A percentile compares a stretch with the other conserved stretches of the same genome.
Conservation (phyloP, 1,140 invertebrate species). For the Melipona quadrifasciata region DNA sequence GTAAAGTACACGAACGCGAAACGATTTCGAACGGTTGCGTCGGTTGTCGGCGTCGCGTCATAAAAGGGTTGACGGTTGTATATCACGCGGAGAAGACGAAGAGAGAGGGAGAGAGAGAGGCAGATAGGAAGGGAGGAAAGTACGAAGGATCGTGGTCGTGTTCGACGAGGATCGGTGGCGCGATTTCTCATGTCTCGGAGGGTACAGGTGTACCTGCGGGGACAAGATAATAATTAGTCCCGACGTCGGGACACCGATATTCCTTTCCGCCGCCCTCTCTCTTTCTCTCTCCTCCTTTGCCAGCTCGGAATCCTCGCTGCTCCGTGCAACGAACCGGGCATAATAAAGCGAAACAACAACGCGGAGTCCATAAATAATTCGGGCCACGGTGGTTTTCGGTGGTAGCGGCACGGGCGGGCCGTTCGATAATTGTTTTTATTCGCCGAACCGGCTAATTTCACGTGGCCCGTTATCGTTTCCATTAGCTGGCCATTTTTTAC, state of each 20-base stretch:
- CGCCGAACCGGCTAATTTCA: conserved; percentile 24
- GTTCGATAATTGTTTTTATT: conserved; percentile 35
- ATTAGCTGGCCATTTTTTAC: conserved; percentile 14
- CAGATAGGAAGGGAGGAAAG: background rate
- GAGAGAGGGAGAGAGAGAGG: background rate
- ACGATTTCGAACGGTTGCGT: conserved; percentile 13
- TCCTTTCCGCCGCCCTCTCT: conserved; percentile 14
- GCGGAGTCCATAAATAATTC: conserved; percentile 68
- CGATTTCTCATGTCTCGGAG: conserved; percentile 37
- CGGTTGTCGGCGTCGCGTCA: conserved; percentile 44
- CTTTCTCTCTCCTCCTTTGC: background rate
- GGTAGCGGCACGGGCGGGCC: background rate
- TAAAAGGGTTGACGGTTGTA: conserved; percentile 70
- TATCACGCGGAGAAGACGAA: conserved; percentile 54
- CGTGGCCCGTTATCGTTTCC: conserved; percentile 24
- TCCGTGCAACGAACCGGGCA: background rate
- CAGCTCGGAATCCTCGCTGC: background rate
- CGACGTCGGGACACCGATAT: conserved; percentile 57
- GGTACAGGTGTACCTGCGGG: conserved; percentile 60
- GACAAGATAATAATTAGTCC: conserved; percentile 73
- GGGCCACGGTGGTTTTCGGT: conserved; percentile 4
- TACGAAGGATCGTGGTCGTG: conserved; percentile 33
- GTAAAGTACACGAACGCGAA: conserved; percentile 43
- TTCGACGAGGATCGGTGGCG: conserved; percentile 47
- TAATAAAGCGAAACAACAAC: conserved; percentile 49